Evolutionary conservation across 2,113 vertebrate species (phyloP), one percentile per base, ranked within the genome.

Genomic region (Etheostoma cragini): DNA sequence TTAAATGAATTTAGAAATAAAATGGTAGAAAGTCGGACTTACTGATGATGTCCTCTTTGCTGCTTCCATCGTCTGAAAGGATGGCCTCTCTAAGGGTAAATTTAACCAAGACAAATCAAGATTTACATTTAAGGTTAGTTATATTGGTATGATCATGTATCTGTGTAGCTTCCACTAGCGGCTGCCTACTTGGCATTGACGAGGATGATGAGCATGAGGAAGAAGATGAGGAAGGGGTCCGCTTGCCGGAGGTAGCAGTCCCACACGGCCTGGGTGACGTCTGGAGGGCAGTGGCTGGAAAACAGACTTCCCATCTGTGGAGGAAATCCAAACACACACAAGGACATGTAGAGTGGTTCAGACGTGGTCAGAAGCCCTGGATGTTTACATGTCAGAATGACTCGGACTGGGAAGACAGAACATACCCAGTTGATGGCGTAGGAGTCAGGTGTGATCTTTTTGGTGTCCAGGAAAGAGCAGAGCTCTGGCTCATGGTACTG

Each of bases 401-500:
- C 38, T 47, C 45, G 1, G n/a, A 67, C 26, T 6, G 42, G 19
- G 21, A 22, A 46, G 38, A 49, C 46, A 11, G 10, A 24, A n/a
- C 95, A 93, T 89, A 98, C 98, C 98, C 98, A 99, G 94, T 95
- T 95, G 89, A 99, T 96, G 94, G 97, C 96, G 87, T 99, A 99
- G 1, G 96, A 97, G 93, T 99, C 98, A 45, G 98, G 98, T 46
- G 97, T 99, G 93, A 99, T 98, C 94, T 99, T 99, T 95, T 99
- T 99, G 81, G 98, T 99, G 91, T 99, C 98, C 89, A 99, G 92
- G 93, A 98, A 98, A 60, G 97, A 99, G 93, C 98, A 99, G 85
- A 99, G 97, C 86, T 99, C 98, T 33, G 98, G 98, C 63, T 99
- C 98, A 4, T 99, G 98, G 92, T 99, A 99, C 84, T 99, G 98